These are phyloP conservation scores for Riparia riparia DNA, from an alignment of 2,113 vertebrate species.

Conservation along the genomic window DNA sequence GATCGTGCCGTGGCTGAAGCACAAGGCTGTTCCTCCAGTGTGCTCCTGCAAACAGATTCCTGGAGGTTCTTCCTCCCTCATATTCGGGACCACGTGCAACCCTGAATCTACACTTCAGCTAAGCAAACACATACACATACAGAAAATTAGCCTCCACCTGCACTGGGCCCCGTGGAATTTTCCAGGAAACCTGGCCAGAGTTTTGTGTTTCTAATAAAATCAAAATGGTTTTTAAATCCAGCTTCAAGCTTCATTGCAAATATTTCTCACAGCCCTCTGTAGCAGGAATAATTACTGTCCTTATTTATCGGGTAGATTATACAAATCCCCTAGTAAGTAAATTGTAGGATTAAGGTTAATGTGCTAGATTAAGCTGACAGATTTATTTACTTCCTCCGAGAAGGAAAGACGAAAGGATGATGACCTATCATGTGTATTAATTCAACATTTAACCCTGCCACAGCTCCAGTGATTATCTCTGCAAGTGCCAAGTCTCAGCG, in stretches of 20 bases:
- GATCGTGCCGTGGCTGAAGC: neutral
- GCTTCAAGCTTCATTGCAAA: conserved; percentile 22
- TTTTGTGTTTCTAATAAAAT: conserved; percentile 56
- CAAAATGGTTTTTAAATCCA: conserved; percentile 42
- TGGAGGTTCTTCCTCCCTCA: neutral
- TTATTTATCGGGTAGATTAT: conserved; percentile 62
- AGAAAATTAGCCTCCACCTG: conserved; percentile 42
- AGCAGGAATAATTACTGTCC: conserved; percentile 57
- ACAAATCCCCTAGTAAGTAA: conserved; percentile 65
- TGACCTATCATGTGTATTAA: conserved; percentile 34
- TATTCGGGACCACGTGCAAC: neutral
- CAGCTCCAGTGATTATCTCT: conserved; percentile 12
- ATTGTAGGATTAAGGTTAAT: conserved; percentile 67
- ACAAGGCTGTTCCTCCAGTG: neutral
- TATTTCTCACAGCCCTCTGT: conserved; percentile 28
- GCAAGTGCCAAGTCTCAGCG: neutral
- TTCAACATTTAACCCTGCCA: conserved; percentile 19
- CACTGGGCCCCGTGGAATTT: conserved; percentile 16
- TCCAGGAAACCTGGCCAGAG: conserved; percentile 34
- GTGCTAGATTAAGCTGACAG: conserved; percentile 53
- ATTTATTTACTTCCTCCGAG: conserved; percentile 55
- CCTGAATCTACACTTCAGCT: neutral
- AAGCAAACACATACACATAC: neutral
- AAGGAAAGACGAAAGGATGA: neutral
- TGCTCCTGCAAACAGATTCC: neutral